phyloP scores from a whole-genome alignment of 2,797 vertebrate genomes.

The Cheirogaleus major region DNA sequence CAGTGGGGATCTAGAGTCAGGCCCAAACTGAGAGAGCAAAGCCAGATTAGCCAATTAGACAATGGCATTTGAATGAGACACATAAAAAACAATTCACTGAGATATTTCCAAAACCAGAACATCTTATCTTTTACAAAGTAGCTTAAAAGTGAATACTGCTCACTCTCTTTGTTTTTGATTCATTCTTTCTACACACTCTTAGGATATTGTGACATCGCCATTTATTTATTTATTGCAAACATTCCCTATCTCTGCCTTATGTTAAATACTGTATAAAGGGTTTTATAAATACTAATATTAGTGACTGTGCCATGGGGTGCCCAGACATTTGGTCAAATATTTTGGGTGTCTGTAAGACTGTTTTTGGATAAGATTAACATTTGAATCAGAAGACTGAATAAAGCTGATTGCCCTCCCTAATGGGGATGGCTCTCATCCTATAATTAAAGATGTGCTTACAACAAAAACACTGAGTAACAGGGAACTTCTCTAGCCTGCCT shows the following conservation, averaged over 20 bases:
- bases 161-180: background rate
- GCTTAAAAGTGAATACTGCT: background rate
- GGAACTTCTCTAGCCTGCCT: background rate
- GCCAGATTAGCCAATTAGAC: background rate
- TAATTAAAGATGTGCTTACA: background rate
- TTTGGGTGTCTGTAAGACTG: background rate
- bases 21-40: background rate
- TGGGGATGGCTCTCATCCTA: background rate
- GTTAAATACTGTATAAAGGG: background rate
- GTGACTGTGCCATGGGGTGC: background rate
- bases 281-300: background rate
- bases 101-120: background rate
- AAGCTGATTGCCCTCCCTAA: background rate
- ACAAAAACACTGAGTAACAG: background rate
- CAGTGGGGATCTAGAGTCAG: background rate
- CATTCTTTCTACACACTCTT: background rate
- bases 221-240: background rate
- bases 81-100: background rate
- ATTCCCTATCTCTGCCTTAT: background rate
- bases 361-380: background rate
- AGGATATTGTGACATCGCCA: background rate
- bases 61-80: background rate
- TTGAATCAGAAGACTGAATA: background rate
- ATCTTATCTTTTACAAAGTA: background rate
- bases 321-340: background rate